Evolutionary conservation across 2,888 invertebrate species (phyloP), one percentile per base, ranked within the genome.

Genomic region (Scaptomyza parva): DNA sequence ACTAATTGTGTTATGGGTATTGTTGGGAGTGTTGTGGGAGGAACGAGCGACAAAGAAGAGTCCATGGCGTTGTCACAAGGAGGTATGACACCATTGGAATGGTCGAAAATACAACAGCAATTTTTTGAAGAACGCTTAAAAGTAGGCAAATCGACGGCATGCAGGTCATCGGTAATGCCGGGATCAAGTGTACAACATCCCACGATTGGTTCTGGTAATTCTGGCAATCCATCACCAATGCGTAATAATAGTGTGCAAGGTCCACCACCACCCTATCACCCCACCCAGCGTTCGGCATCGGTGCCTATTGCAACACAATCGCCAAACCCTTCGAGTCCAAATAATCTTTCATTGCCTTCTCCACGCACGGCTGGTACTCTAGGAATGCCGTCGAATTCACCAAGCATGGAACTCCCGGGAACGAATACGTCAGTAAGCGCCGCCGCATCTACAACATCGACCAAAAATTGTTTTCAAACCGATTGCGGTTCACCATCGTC

Each of bases 81-180:
- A 0, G 89, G 89, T 35, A 92, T 93, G 73, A 94, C 94, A 5
- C 96, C 96, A 91, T 94, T 96, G 91, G 97, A 98, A 90, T 98
- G 98, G 98, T 96, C 96, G 86, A 97, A 97, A 91, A 92, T 97
- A 78, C 97, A 97, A 88, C 95, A 96, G 89, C 96, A 97, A 91
- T 97, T 96, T 92, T 95, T 95, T 86, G 97, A 97, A 82, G 94
- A 91, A 91, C 93, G 93, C 89, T 43, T 86, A 5, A 93, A 92
- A 90, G 93, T 91, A 91, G 93, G 89, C 5, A 89, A 89, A 64
- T 12, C 58, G 5, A n/a, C 54, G 5, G 35, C 26, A n/a, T 54
- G 66, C 20, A 59, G 66, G 3, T 47, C 70, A 2, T 18, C 62
- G 1, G 61, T 59, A 52, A 78, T 57, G 62, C 70, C 68, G 2